phyloP scores from a whole-genome alignment of 2,888 invertebrate genomes.

The Leptinotarsa tumamoca region DNA sequence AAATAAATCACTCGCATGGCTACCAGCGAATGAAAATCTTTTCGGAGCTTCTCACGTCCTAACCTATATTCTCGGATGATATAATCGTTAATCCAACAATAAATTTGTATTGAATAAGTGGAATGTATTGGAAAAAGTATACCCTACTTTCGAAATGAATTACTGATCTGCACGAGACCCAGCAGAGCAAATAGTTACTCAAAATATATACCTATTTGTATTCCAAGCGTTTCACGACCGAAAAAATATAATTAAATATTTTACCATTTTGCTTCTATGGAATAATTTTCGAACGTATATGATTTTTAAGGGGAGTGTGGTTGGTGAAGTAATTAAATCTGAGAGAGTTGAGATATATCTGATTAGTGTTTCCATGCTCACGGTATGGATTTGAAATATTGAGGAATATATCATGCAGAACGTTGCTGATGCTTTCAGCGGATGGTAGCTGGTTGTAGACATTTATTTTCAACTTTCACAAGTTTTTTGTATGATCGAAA shows the following conservation, averaged over 20 bases:
- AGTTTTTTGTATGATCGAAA: no score
- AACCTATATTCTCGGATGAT: background rate
- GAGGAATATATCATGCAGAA: no score
- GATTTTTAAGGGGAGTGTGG: no score
- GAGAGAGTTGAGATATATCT: background rate
- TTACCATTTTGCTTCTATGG: background rate
- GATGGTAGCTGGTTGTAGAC: no score
- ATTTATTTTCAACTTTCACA: no score
- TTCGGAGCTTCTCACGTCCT: background rate
- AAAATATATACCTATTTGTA: slow-evolving; percentile 3
- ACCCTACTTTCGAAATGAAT: slow-evolving; percentile 17
- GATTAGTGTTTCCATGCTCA: background rate
- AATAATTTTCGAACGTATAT: background rate
- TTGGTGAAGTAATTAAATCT: background rate
- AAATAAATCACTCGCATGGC: background rate
- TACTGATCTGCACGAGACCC: slow-evolving; percentile 18
- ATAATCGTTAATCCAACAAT: slow-evolving; percentile 16
- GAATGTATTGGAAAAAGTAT: slow-evolving; percentile 22
- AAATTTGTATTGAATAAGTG: slow-evolving; percentile 11
- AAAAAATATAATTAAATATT: background rate
- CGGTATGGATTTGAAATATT: no score
- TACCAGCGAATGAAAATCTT: background rate
- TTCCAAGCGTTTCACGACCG: slow-evolving; percentile 3
- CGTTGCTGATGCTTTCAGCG: no score
- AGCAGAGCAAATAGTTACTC: slow-evolving; percentile 25